phyloP scores from a whole-genome alignment of 1,140 invertebrate genomes.

The Drosophila sturtevanti region DNA sequence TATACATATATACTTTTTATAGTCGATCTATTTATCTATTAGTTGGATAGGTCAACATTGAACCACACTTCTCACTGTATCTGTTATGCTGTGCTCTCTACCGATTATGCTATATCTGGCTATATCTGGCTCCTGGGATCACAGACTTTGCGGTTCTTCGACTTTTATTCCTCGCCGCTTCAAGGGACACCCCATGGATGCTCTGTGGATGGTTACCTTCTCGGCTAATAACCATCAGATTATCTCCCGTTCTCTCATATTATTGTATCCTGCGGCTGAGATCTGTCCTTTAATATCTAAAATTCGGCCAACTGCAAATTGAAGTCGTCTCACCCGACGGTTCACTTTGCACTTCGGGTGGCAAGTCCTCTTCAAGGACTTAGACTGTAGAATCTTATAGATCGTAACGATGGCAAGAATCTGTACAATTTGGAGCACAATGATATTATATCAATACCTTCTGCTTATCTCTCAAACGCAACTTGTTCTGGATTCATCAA shows the following conservation, averaged over 20 bases:
- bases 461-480: constrained; percentile 99
- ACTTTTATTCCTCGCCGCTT: constrained; percentile 97
- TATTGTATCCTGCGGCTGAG: constrained; percentile 99
- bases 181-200: constrained; percentile 99
- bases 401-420: constrained; percentile 99
- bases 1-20: too few relatives aligned
- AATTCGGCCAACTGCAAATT: constrained; percentile 99
- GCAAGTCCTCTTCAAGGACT: constrained; percentile 99
- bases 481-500: constrained; percentile 99
- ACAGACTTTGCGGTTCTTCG: constrained; percentile 99
- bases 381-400: constrained; percentile 99
- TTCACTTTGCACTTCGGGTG: constrained; percentile 99
- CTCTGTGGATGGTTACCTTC: constrained; percentile 99
- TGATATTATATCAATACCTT: constrained; percentile 98
- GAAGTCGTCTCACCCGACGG: constrained; percentile 99
- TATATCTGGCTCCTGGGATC: constrained; percentile 99
- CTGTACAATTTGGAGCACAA: constrained; percentile 99
- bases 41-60: too few relatives aligned
- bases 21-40: too few relatives aligned
- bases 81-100: constrained; percentile 98
- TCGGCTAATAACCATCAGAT: constrained; percentile 99
- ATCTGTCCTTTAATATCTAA: constrained; percentile 99
- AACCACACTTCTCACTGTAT: constrained; percentile 99
- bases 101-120: constrained; percentile 99
- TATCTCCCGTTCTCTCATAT: constrained; percentile 98